phyloP scores from a whole-genome alignment of 2,113 vertebrate species.

The Vombatus ursinus region DNA sequence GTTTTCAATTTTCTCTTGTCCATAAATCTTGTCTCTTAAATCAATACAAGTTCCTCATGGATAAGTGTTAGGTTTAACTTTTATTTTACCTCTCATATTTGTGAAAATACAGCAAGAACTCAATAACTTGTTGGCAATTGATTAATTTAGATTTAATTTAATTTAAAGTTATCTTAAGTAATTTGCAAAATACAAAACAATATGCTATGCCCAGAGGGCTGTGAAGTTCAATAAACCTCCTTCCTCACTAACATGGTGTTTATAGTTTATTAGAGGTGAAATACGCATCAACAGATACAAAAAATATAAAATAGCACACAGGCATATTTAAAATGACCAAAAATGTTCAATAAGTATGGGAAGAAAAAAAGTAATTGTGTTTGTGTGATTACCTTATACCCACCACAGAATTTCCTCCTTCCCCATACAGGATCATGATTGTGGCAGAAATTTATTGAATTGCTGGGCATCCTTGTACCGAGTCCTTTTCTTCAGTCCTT shows the following conservation, averaged over 20 bases:
- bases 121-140: not conserved
- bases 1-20: not conserved
- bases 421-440: not conserved
- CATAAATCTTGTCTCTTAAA: not conserved
- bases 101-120: not conserved
- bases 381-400: not conserved
- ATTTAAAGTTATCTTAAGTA: not conserved
- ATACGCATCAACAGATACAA: not conserved
- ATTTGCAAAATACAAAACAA: not conserved
- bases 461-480: not conserved
- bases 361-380: not conserved
- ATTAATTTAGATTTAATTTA: not conserved
- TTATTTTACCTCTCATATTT: not conserved
- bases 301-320: not conserved
- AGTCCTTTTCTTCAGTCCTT: not conserved
- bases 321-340: not conserved
- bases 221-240: not conserved
- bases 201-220: not conserved
- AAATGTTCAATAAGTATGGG: not conserved
- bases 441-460: not conserved
- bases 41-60: not conserved
- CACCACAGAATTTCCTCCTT: not conserved
- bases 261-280: not conserved
- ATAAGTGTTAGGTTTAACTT: not conserved
- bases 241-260: fast-evolving